phyloP scores from a whole-genome alignment of 2,888 invertebrate genomes.

The Copidosoma aretas region DNA sequence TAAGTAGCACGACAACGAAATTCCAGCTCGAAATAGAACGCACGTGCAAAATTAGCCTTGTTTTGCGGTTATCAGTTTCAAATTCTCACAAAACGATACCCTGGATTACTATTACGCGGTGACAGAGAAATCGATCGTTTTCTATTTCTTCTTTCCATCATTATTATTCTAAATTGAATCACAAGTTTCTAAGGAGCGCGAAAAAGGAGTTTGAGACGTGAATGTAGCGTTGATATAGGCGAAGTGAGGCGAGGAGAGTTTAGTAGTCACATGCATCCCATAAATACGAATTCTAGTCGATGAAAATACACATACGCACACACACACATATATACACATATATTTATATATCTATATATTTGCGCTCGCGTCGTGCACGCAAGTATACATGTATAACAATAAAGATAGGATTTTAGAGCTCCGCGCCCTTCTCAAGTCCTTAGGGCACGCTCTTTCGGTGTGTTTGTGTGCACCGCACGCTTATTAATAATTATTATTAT shows the following conservation, averaged over 20 bases:
- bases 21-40: too few species aligned
- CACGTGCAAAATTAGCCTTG: too few species aligned
- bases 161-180: too few species aligned
- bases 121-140: too few species aligned
- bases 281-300: conserved; percentile 61
- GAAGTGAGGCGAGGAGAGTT: conserved; percentile 47
- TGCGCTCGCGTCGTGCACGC: conserved; percentile 30
- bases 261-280: conserved; percentile 57
- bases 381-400: not conserved
- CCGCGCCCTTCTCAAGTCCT: not conserved
- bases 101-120: too few species aligned
- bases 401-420: not conserved
- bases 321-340: conserved; percentile 43
- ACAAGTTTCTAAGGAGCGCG: too few species aligned
- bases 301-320: conserved; percentile 50
- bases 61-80: too few species aligned
- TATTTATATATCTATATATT: conserved; percentile 25
- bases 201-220: not conserved
- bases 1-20: too few species aligned
- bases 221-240: conserved; percentile 7
- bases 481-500: conserved; percentile 32
- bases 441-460: not conserved
- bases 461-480: conserved; percentile 21
- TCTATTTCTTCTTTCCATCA: too few species aligned
- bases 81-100: too few species aligned